Conservation (phyloP, 2,888 invertebrate genomes). For the Heliconius hortense region DNA sequence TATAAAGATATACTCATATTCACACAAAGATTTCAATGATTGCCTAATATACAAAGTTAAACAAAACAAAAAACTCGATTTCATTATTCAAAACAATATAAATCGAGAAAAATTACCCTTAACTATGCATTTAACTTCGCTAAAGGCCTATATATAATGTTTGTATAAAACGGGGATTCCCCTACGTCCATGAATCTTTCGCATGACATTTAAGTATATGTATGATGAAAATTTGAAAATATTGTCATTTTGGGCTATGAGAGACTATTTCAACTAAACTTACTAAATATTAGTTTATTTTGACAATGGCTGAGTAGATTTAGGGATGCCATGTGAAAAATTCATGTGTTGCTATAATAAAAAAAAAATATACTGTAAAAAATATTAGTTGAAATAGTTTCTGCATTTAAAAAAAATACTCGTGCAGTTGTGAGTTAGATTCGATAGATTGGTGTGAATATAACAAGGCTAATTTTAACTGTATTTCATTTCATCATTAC, state of each 20-base stretch:
- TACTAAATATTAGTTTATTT: neutral
- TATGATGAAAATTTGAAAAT: slow-evolving; percentile 24
- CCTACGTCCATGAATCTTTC: slow-evolving; percentile 19
- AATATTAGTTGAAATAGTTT: slow-evolving; percentile 26
- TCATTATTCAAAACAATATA: slow-evolving; percentile 21
- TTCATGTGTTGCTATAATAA: slow-evolving; percentile 15
- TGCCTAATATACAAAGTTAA: neutral
- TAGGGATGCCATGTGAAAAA: neutral
- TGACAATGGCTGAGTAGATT: neutral
- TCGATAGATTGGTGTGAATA: slow-evolving; percentile 35
- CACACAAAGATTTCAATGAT: neutral
- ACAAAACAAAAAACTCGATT: neutral
- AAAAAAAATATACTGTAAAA: slow-evolving; percentile 10
- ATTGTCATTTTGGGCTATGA: slow-evolving; percentile 7
- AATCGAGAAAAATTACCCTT: slow-evolving; percentile 40
- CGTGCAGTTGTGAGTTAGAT: slow-evolving; percentile 43
- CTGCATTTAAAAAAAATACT: slow-evolving; percentile 39
- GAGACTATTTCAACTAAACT: slow-evolving; percentile 21
- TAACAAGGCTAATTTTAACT: slow-evolving; percentile 22
- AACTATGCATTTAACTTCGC: slow-evolving; percentile 70
- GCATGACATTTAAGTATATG: slow-evolving; percentile 22
- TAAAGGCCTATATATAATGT: slow-evolving; percentile 64
- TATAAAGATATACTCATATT: neutral
- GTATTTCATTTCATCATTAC: slow-evolving; percentile 15
- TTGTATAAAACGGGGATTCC: slow-evolving; percentile 8